These are phyloP conservation scores for Girardinichthys multiradiatus DNA, from an alignment of 2,113 vertebrate species.

Conservation along the genomic window DNA sequence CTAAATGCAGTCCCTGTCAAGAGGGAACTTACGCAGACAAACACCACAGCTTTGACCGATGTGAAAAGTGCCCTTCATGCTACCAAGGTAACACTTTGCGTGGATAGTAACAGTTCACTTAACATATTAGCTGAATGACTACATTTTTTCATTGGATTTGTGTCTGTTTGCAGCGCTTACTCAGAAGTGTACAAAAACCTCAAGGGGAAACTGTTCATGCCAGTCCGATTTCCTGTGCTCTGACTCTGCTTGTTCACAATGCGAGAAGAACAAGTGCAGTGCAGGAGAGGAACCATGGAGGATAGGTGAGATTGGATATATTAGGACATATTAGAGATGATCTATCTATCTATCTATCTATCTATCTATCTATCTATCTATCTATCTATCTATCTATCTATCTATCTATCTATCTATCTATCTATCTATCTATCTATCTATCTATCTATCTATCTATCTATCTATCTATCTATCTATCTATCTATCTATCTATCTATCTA, in stretches of 20 bases:
- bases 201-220: conserved; percentile 58
- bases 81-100: conserved; percentile 47
- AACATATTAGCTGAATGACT: neutral
- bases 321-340: neutral
- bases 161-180: conserved; percentile 46
- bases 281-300: conserved; percentile 11
- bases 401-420: neutral
- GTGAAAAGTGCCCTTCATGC: conserved; percentile 53
- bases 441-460: neutral
- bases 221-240: conserved; percentile 64
- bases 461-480: neutral
- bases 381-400: conserved; percentile 2
- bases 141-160: neutral
- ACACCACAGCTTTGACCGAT: conserved; percentile 16
- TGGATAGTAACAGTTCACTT: neutral
- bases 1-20: conserved; percentile 47
- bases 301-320: conserved; percentile 51
- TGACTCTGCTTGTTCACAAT: conserved; percentile 49
- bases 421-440: neutral
- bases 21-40: conserved; percentile 4
- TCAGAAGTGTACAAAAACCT: conserved; percentile 50
- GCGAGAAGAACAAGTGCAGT: conserved; percentile 36
- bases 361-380: neutral
- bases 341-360: neutral
- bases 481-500: neutral